These are phyloP conservation scores for Himalopsyche anomala DNA, from an alignment of 2,888 invertebrate species.

Conservation along the genomic window DNA sequence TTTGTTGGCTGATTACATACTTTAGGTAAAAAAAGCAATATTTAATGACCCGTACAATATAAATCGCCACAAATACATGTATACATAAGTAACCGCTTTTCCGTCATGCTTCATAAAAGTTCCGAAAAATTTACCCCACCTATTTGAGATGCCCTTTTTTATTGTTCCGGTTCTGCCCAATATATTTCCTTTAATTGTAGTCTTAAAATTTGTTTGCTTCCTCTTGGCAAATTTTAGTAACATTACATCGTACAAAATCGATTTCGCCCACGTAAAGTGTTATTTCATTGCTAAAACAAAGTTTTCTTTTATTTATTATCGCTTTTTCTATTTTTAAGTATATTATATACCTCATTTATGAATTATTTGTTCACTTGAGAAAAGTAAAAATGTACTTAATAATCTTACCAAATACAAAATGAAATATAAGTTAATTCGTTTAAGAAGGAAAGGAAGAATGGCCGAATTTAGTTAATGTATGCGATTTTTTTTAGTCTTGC, in stretches of 20 bases:
- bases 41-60: conserved; percentile 3
- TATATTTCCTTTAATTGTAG: conserved; percentile 26
- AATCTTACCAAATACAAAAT: no score
- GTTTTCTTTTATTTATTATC: no score
- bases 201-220: neutral
- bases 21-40: neutral
- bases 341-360: no score
- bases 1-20: neutral
- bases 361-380: no score
- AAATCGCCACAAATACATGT: neutral
- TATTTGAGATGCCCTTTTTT: neutral
- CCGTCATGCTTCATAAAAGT: conserved; percentile 16
- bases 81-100: neutral
- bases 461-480: no score
- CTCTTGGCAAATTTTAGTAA: neutral
- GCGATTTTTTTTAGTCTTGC: no score
- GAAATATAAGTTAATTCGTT: no score
- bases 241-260: neutral
- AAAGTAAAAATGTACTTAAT: no score
- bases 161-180: conserved; percentile 19
- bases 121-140: neutral
- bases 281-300: no score
- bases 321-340: no score
- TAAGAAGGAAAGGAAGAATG: no score
- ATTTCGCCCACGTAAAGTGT: no score